These are phyloP conservation scores for Aphidoletes aphidimyza DNA, from an alignment of 2,888 invertebrate genomes.

Conservation along the genomic window DNA sequence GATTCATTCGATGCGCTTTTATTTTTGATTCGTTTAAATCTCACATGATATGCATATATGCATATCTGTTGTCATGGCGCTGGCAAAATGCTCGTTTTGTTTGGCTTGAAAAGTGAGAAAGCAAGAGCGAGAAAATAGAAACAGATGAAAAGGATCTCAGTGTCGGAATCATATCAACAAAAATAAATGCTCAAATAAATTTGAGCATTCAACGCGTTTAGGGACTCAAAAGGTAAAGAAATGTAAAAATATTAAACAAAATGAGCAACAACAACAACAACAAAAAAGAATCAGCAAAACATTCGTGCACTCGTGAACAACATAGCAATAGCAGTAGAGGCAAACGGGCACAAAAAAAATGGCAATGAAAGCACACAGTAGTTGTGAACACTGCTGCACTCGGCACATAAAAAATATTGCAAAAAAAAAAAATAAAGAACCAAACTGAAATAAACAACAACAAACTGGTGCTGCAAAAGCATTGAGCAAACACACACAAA, in stretches of 20 bases:
- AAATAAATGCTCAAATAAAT: slow-evolving; percentile 43
- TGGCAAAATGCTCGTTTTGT: neutral
- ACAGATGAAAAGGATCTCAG: slow-evolving; percentile 30
- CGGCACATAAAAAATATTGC: slow-evolving; percentile 18
- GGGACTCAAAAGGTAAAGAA: slow-evolving; percentile 29
- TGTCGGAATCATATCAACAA: neutral
- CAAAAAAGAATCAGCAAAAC: neutral
- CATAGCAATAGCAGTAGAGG: neutral
- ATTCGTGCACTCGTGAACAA: neutral
- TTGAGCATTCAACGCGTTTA: slow-evolving; percentile 31
- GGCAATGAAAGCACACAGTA: neutral
- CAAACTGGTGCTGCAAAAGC: slow-evolving; percentile 1
- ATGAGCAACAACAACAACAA: neutral
- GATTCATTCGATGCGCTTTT: too few species aligned
- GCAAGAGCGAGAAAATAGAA: neutral
- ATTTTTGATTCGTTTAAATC: slow-evolving; percentile 23
- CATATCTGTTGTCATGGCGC: slow-evolving; percentile 28
- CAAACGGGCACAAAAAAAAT: too few species aligned
- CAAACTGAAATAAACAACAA: neutral
- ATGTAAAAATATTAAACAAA: slow-evolving; percentile 1
- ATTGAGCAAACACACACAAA: neutral
- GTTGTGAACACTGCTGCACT: slow-evolving; percentile 4
- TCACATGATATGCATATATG: neutral
- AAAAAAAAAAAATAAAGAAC: neutral
- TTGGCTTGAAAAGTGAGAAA: neutral